Evolutionary conservation across 2,888 invertebrate genomes (phyloP), one percentile per base, ranked within the genome.

Genomic region (Hypomecis punctinalis): DNA sequence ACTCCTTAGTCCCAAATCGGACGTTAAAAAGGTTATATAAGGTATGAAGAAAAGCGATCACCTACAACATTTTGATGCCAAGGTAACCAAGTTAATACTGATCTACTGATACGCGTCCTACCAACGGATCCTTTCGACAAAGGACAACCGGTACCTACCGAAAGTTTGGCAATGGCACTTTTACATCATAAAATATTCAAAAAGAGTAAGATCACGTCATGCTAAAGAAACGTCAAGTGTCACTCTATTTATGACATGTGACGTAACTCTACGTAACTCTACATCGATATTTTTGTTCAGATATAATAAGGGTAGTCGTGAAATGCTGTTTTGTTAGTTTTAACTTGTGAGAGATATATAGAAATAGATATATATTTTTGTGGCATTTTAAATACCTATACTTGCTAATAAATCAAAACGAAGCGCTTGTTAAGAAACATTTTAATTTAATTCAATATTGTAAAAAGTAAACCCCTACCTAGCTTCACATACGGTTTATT

Each of bases 141-240:
- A 58, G 53, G 58, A 63, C 53, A 58, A 10, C 48, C 33, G 42
- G 54, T 47, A 49, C 7, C 7, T 39, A 39, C 52, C 6, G 40
- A 33, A 53, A 63, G 39, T 58, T 42, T 43, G 42, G 58, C 53
- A 58, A 63, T 8, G n/a, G 8, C 57, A 61, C 61, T 61, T 62
- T 46, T 45, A 39, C 35, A 9, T 56, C 9, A 51, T 56, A 56
- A 49, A 45, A 56, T 39, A 62, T 62, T 56, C 51, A 56, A 56
- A 51, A 56, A 36, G 54, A 45, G 43, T 55, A 52, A 57, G 46
- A 42, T 35, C 8, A 33, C 56, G 40, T 47, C 56, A 46, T 47
- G 57, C 45, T 47, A 52, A 47, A 42, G 53, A 35, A 52, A 40
- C 33, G 36, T 36, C 57, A 47, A 10, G 52, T 40, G 56, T 10